A percentile compares a stretch with the other conserved stretches of the same genome.
phyloP scores from a whole-genome alignment of 1,140 invertebrate genomes.

The Ceratina australensis region DNA sequence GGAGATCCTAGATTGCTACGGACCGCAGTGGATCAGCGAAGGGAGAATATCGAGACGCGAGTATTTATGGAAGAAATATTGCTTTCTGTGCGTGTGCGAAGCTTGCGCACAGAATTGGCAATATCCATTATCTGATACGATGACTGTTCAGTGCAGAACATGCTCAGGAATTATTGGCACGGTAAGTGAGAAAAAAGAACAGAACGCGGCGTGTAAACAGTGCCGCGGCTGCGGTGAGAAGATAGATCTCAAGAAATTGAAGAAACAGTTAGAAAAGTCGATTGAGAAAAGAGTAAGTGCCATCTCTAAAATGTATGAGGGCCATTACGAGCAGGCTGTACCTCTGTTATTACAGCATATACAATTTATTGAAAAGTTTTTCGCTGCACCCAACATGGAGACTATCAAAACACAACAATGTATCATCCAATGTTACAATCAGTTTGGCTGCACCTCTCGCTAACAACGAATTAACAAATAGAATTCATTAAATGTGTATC shows the following conservation, averaged over 20 bases:
- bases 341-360: slow-evolving; percentile 70
- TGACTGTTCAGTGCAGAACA: slow-evolving; percentile 62
- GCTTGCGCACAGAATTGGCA: slow-evolving; percentile 81
- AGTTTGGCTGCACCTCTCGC: slow-evolving; percentile 50
- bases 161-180: slow-evolving; percentile 38
- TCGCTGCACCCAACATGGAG: slow-evolving; percentile 71
- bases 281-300: slow-evolving; percentile 68
- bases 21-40: slow-evolving; percentile 80
- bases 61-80: slow-evolving; percentile 80
- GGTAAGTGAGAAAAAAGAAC: not conserved
- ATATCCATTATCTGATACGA: slow-evolving; percentile 54
- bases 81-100: slow-evolving; percentile 81
- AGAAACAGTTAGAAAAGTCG: slow-evolving; percentile 64
- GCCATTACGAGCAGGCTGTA: slow-evolving; percentile 71
- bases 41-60: slow-evolving; percentile 71
- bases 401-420: slow-evolving; percentile 76
- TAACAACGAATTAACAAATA: slow-evolving; percentile 16
- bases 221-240: slow-evolving; percentile 62
- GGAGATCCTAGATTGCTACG: slow-evolving; percentile 84
- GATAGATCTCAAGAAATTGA: slow-evolving; percentile 60
- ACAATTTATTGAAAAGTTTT: slow-evolving; percentile 66
- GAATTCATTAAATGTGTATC: not conserved
- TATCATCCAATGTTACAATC: slow-evolving; percentile 77
- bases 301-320: slow-evolving; percentile 71
- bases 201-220: not conserved